Conservation (phyloP, 2,797 vertebrate genomes). For the Sebastolobus alascanus region DNA sequence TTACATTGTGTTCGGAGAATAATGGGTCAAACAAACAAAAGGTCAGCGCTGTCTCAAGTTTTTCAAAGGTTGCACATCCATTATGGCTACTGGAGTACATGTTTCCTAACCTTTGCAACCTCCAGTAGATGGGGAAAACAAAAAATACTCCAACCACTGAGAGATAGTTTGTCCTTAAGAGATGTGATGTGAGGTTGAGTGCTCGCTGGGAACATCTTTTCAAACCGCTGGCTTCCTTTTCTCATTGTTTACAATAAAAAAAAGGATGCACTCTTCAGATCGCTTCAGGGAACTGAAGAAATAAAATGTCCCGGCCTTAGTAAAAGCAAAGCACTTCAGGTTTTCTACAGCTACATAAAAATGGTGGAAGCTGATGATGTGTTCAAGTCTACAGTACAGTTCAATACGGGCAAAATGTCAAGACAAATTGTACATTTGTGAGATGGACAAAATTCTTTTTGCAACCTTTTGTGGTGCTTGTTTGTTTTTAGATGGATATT, state of each 20-base stretch:
- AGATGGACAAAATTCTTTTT: not conserved
- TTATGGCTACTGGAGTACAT: not conserved
- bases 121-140: not conserved
- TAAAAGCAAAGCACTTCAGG: constrained; percentile 5
- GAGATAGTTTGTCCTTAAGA: not conserved
- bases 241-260: constrained; percentile 9
- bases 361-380: not conserved
- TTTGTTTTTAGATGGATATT: not conserved
- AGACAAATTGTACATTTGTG: not conserved
- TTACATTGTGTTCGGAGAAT: not conserved
- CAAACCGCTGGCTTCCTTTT: constrained; percentile 9
- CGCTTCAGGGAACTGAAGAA: constrained; percentile 1
- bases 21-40: not conserved
- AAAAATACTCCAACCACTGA: not conserved
- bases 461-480: not conserved
- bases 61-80: not conserved
- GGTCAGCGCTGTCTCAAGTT: not conserved
- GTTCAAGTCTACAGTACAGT: not conserved
- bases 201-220: constrained; percentile 37
- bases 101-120: not conserved
- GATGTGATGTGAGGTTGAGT: not conserved
- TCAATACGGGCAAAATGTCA: not conserved
- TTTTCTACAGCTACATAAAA: constrained; percentile 2
- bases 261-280: constrained; percentile 37
- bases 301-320: constrained; percentile 5